Evolutionary conservation across 1,140 invertebrate species (phyloP).

Genomic region (Vanessa tameamea): DNA sequence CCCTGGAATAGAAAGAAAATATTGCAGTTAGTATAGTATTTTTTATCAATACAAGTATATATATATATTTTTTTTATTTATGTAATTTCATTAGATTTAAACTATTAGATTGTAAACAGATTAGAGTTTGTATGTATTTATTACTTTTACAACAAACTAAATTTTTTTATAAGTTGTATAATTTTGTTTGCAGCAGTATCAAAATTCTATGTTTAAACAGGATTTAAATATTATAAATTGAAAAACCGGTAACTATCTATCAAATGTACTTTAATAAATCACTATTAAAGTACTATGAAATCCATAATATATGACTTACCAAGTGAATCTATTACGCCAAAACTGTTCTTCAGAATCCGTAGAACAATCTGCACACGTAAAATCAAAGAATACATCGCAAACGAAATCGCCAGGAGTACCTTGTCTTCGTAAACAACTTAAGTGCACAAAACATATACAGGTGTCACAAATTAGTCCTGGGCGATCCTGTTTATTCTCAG

Average conservation of each 20-base stretch:
- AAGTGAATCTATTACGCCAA: slow-evolving; percentile 83
- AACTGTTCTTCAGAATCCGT: slow-evolving; percentile 81
- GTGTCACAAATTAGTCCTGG: slow-evolving; percentile 75
- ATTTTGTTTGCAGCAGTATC: too few relatives aligned
- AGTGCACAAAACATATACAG: slow-evolving; percentile 83
- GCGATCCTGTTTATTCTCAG: slow-evolving; percentile 62
- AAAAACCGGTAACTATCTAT: background rate
- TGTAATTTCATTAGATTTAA: too few relatives aligned
- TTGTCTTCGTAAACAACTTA: slow-evolving; percentile 82
- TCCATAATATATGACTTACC: slow-evolving; percentile 69
- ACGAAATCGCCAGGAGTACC: slow-evolving; percentile 85
- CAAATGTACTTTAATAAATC: too few relatives aligned
- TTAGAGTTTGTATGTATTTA: too few relatives aligned
- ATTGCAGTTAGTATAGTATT: too few relatives aligned
- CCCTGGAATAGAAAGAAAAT: slow-evolving; percentile 72
- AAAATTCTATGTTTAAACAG: background rate
- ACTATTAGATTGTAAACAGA: too few relatives aligned
- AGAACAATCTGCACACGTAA: slow-evolving; percentile 85
- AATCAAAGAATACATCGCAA: slow-evolving; percentile 89
- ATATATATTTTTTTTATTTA: too few relatives aligned
- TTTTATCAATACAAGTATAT: too few relatives aligned
- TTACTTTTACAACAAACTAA: too few relatives aligned
- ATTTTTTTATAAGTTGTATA: too few relatives aligned
- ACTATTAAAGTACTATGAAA: background rate
- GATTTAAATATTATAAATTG: background rate